Conservation (phyloP, 2,888 invertebrate species). For the Eretmocerus hayati region DNA sequence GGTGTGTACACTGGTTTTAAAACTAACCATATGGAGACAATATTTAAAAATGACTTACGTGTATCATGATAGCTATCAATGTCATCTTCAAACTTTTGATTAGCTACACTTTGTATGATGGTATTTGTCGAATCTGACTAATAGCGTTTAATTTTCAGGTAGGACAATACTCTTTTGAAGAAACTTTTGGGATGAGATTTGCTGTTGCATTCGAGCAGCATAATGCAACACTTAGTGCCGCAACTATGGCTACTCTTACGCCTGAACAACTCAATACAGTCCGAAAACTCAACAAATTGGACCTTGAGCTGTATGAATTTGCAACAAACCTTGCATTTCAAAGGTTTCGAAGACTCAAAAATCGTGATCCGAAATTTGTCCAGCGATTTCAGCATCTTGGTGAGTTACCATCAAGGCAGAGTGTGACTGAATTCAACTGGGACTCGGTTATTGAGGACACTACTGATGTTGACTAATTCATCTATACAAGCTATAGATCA, state of each 20-base stretch:
- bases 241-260: slow-evolving; percentile 71
- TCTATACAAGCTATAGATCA: slow-evolving; percentile 4
- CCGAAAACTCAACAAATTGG: slow-evolving; percentile 75
- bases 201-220: slow-evolving; percentile 87
- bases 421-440: slow-evolving; percentile 84
- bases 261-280: slow-evolving; percentile 69
- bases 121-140: not conserved
- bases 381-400: slow-evolving; percentile 79
- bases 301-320: slow-evolving; percentile 88
- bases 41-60: too few relatives aligned
- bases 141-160: slow-evolving; percentile 49
- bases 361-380: slow-evolving; percentile 73
- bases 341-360: slow-evolving; percentile 74
- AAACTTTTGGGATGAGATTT: slow-evolving; percentile 85
- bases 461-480: slow-evolving; percentile 40
- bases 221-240: slow-evolving; percentile 81
- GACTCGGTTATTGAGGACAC: slow-evolving; percentile 73
- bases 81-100: not conserved
- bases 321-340: slow-evolving; percentile 82
- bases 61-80: too few relatives aligned
- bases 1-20: slow-evolving; percentile 45
- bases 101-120: not conserved
- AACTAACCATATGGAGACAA: too few relatives aligned
- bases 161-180: slow-evolving; percentile 90
- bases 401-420: slow-evolving; percentile 66